Evolutionary conservation across 2,113 vertebrate species (phyloP).

Genomic region (Calidris pugnax): DNA sequence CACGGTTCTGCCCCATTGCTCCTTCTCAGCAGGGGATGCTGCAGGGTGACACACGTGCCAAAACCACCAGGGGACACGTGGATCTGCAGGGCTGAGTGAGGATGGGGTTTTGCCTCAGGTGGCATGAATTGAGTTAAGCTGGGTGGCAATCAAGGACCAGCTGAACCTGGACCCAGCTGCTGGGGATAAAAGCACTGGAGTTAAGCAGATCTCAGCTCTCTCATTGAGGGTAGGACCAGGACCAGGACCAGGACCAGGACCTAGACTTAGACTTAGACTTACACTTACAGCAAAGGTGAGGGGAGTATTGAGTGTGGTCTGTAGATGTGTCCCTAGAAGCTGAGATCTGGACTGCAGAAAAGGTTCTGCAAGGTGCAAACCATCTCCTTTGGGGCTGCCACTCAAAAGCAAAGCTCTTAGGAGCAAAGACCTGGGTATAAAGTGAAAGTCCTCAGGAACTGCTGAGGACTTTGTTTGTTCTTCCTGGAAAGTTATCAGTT

Average conservation of each 20-base stretch:
- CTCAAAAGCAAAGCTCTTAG: not conserved
- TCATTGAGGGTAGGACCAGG: not conserved
- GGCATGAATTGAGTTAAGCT: not conserved
- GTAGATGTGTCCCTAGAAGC: not conserved
- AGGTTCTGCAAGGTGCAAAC: not conserved
- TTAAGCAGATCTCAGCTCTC: rapidly evolving
- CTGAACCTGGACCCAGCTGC: not conserved
- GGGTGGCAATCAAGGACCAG: not conserved
- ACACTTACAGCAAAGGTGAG: not conserved
- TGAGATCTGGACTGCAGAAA: not conserved
- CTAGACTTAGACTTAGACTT: too few relatives aligned
- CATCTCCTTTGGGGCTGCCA: not conserved
- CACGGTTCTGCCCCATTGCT: rapidly evolving
- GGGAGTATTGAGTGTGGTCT: rapidly evolving
- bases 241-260: too few relatives aligned
- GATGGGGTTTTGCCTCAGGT: rapidly evolving
- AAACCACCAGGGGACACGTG: rapidly evolving
- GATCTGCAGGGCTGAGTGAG: rapidly evolving
- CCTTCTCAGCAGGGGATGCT: not conserved
- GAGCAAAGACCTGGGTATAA: not conserved
- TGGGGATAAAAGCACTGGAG: not conserved
- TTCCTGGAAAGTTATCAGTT: not conserved
- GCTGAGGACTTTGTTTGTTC: not conserved
- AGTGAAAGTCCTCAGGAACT: not conserved
- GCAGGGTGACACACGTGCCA: rapidly evolving